phyloP scores from a whole-genome alignment of 2,797 vertebrate genomes.

The Xiphophorus birchmanni region DNA sequence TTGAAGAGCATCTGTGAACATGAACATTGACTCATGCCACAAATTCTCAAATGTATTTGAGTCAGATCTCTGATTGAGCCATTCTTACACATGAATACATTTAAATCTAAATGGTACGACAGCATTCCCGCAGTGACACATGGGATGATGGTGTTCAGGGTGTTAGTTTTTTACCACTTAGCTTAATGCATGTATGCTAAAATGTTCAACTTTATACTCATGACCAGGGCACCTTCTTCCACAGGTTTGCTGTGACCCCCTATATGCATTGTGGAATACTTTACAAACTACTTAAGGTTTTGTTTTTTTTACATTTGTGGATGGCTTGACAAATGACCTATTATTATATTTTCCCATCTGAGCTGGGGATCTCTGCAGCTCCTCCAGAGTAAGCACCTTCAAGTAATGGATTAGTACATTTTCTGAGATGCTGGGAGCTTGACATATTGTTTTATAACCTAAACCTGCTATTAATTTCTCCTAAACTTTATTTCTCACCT shows the following conservation, averaged over 20 bases:
- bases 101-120: neutral
- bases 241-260: too few relatives aligned
- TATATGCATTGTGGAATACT: neutral
- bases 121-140: neutral
- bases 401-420: neutral
- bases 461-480: neutral
- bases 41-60: neutral
- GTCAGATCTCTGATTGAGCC: neutral
- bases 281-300: neutral
- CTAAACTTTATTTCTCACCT: neutral
- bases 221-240: neutral
- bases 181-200: neutral
- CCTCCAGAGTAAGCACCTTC: neutral
- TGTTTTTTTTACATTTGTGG: neutral
- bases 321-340: neutral
- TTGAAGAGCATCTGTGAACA: neutral
- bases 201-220: neutral
- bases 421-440: neutral
- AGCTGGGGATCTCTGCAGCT: neutral
- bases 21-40: neutral
- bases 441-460: neutral
- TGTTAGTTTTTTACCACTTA: neutral
- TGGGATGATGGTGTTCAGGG: neutral
- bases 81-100: neutral
- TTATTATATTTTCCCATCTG: neutral